These are phyloP conservation scores for Nerophis lumbriciformis DNA, from an alignment of 2,113 vertebrate genomes.

Conservation along the genomic window DNA sequence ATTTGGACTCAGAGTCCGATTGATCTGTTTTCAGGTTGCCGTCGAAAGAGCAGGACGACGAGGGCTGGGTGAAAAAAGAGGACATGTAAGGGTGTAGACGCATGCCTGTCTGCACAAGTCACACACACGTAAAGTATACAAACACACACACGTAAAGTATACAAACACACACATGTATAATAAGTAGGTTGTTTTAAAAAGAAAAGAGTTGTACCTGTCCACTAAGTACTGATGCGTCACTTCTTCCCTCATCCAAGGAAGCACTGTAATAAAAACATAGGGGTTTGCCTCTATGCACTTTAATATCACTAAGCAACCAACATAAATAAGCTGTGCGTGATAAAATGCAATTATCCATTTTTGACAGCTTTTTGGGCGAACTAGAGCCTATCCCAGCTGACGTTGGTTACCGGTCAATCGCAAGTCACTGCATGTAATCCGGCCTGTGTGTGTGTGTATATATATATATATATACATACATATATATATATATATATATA, in stretches of 20 bases:
- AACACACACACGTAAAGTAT: neutral
- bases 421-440: no score
- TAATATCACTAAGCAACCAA: neutral
- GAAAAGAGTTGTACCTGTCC: conserved; percentile 77
- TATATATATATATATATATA: no score
- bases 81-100: neutral
- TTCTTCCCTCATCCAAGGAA: conserved; percentile 83
- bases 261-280: conserved; percentile 67
- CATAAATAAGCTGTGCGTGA: no score
- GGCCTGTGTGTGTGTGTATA: no score
- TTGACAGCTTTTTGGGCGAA: no score
- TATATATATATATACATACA: no score
- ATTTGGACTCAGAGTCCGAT: conserved; percentile 77
- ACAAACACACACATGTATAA: neutral
- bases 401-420: no score
- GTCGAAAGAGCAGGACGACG: conserved; percentile 71
- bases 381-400: no score
- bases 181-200: neutral
- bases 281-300: neutral
- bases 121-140: neutral
- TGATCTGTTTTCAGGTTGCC: conserved; percentile 78
- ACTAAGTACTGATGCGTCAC: conserved; percentile 73
- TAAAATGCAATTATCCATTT: no score
- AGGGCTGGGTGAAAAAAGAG: conserved; percentile 47
- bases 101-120: neutral